Evolutionary conservation across 2,888 invertebrate genomes (phyloP).

Genomic region (Melipona beecheii): DNA sequence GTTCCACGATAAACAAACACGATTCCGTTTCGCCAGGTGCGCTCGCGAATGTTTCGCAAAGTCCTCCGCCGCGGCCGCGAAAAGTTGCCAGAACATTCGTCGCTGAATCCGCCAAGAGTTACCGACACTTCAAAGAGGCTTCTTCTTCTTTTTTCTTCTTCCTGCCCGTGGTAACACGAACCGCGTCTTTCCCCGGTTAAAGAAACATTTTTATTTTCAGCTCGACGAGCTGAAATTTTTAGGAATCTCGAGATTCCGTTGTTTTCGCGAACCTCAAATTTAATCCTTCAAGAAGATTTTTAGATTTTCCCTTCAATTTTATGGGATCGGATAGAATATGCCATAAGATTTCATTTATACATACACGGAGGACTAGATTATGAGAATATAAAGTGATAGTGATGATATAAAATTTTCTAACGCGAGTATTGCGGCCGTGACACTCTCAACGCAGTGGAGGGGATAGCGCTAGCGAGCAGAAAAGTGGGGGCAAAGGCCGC

Average conservation of each 20-base stretch:
- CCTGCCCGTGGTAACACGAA: not conserved
- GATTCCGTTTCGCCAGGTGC: conserved; percentile 57
- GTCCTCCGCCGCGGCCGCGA: conserved; percentile 11
- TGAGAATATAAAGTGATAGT: no score
- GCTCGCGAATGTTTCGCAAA: conserved; percentile 44
- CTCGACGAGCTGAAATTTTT: not conserved
- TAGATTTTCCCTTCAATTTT: no score
- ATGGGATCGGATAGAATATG: no score
- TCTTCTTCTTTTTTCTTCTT: not conserved
- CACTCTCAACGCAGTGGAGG: no score
- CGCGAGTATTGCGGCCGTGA: no score
- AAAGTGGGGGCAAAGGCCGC: no score
- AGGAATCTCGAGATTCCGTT: not conserved
- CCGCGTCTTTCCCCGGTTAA: not conserved
- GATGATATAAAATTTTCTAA: no score
- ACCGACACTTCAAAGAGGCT: conserved; percentile 26
- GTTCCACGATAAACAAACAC: conserved; percentile 56
- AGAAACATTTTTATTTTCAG: not conserved
- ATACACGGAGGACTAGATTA: no score
- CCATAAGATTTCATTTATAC: no score
- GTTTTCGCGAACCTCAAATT: no score
- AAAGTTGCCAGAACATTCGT: conserved; percentile 37
- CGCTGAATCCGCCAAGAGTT: conserved; percentile 35
- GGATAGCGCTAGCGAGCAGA: no score
- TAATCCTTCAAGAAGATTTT: no score